Evolutionary conservation across 2,888 invertebrate species (phyloP).

Genomic region (Heliconius hortense): DNA sequence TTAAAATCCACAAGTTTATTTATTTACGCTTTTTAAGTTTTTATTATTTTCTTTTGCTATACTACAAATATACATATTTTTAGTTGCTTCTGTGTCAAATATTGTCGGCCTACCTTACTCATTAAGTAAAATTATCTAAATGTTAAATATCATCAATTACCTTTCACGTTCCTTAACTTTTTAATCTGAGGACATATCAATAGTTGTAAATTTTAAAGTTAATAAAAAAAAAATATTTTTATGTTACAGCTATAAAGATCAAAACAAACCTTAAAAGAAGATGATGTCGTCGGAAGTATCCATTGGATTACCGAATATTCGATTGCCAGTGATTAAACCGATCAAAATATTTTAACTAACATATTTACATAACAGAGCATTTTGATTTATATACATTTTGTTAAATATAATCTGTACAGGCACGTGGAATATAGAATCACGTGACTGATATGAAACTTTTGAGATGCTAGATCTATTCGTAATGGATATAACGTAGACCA

Average conservation of each 20-base stretch:
- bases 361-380: not conserved
- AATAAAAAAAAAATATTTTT: constrained; percentile 28
- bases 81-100: not conserved
- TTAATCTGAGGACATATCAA: not conserved
- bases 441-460: not conserved
- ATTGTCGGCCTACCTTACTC: not conserved
- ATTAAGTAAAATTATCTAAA: not conserved
- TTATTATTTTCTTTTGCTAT: constrained; percentile 1
- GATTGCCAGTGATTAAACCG: constrained; percentile 10
- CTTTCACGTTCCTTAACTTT: not conserved
- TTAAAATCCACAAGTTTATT: not conserved
- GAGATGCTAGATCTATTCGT: not conserved
- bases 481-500: not conserved
- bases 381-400: constrained; percentile 16
- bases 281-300: constrained; percentile 3
- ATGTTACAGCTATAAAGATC: constrained; percentile 39
- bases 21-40: constrained; percentile 6
- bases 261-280: constrained; percentile 30
- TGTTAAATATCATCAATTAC: not conserved
- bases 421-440: not conserved
- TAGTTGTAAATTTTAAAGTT: not conserved
- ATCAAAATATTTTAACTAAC: constrained; percentile 29
- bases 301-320: constrained; percentile 21
- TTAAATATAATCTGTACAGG: not conserved
- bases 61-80: not conserved